These are phyloP conservation scores for Catharus ustulatus DNA, from an alignment of 2,797 vertebrate species.

Conservation along the genomic window DNA sequence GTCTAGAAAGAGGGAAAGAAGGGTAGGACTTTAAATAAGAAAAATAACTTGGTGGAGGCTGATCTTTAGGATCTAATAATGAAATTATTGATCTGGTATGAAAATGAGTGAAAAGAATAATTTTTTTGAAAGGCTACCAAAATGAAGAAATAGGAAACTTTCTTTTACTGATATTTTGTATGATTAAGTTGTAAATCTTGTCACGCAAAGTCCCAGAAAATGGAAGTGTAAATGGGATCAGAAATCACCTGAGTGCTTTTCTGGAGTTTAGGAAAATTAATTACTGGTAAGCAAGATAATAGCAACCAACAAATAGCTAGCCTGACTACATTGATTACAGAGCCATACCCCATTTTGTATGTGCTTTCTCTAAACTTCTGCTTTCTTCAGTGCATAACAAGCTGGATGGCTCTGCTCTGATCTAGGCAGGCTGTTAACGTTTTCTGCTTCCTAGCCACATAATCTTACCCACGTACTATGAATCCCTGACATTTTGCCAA, in stretches of 20 bases:
- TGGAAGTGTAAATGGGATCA: not conserved
- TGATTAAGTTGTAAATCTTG: not conserved
- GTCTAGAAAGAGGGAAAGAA: not conserved
- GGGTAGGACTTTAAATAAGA: not conserved
- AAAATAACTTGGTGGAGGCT: not conserved
- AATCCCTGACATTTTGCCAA: not conserved
- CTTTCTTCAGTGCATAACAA: not conserved
- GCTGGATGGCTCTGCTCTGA: not conserved
- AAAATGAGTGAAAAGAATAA: not conserved
- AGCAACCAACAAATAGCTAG: not conserved
- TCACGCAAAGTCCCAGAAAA: not conserved
- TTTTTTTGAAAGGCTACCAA: not conserved
- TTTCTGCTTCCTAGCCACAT: not conserved
- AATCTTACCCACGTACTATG: not conserved
- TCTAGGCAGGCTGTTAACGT: not conserved
- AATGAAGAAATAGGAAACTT: not conserved
- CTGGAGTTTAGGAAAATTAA: not conserved
- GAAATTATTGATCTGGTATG: not conserved
- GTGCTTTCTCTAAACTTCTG: not conserved
- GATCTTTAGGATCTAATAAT: not conserved
- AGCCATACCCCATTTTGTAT: accelerated
- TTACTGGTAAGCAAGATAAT: not conserved
- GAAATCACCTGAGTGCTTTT: not conserved
- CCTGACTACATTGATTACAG: not conserved
- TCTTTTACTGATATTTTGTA: accelerated